Evolutionary conservation across 2,888 invertebrate genomes (phyloP), one percentile per base, ranked within the genome.

Genomic region (Peribatodes rhomboidaria): DNA sequence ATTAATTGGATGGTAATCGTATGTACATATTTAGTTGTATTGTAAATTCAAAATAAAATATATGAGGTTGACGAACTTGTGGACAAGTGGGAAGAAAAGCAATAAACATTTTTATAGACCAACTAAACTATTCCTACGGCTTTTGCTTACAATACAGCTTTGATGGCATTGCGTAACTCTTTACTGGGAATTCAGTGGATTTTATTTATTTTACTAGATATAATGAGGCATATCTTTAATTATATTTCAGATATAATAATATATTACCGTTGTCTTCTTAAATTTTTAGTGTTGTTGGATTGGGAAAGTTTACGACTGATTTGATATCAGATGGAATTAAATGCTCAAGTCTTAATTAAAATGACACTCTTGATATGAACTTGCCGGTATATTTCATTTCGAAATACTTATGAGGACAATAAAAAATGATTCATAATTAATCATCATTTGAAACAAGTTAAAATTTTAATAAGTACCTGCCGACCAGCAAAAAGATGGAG

Each of bases 21-120:
- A 88, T 89, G 88, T 86, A 87, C 84, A 89, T 88, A 87, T 85
- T 88, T 83, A 87, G 83, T 78, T 82, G 84, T 84, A 89, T 89
- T 89, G 85, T 88, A 86, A 85, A 88, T 87, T 84, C 76, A 79
- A 82, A 81, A 76, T 78, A 80, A 82, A 86, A 87, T 86, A 87
- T 85, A 88, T 84, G 84, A 82, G 86, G 83, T 85, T 81, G 75
- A 74, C 75, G 86, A 88, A 85, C 89, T 82, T 75, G 68, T 70
- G 79, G 77, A 78, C 79, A 86, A 89, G 86, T 89, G 87, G 87
- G 87, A 89, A 88, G 88, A 88, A 86, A 87, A 85, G 89, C 81
- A 78, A 90, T 91, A 90, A 89, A 88, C 73, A 76, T 83, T 88
- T 88, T 90, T 89, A 90, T 88, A 81, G 85, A 78, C 78, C 78